Conservation (phyloP, 1,140 invertebrate genomes). For the Tetragonula clypearis region DNA sequence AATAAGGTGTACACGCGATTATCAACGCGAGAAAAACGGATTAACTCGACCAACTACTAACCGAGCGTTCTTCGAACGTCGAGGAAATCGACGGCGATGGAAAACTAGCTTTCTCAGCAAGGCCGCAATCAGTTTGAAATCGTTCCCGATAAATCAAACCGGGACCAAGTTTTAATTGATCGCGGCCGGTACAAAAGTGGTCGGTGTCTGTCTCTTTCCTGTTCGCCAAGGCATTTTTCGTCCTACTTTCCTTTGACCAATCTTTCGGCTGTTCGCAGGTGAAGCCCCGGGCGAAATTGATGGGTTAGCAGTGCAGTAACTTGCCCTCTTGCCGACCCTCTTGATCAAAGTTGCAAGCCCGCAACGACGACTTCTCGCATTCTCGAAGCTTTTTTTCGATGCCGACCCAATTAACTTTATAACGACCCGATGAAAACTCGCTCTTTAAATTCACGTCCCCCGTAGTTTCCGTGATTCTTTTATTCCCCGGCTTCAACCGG, state of each 20-base stretch:
- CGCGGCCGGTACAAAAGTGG: conserved; percentile 11
- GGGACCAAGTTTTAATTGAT: conserved; percentile 44
- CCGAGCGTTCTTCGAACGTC: neutral
- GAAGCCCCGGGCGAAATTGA: conserved; percentile 19
- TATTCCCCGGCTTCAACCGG: too few relatives aligned
- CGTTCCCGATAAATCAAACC: conserved; percentile 44
- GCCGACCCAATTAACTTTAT: conserved; percentile 35
- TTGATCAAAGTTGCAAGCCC: conserved; percentile 25
- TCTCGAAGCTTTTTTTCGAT: conserved; percentile 13
- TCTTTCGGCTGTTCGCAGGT: neutral
- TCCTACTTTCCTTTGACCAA: too few relatives aligned
- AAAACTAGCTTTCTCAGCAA: conserved; percentile 19
- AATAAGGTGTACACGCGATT: conserved; percentile 1
- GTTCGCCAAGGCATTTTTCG: neutral
- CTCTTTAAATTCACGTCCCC: conserved; percentile 22
- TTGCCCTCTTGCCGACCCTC: neutral
- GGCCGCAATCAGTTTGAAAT: conserved; percentile 25
- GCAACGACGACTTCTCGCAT: conserved; percentile 42
- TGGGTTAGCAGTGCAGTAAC: conserved; percentile 33
- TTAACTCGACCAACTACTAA: neutral
- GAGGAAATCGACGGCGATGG: neutral
- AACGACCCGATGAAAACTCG: conserved; percentile 19
- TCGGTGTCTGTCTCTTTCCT: conserved; percentile 13
- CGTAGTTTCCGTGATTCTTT: neutral
- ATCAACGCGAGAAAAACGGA: neutral